phyloP scores from a whole-genome alignment of 35 echinoderm and acorn worm species.

The Anneissia japonica region DNA sequence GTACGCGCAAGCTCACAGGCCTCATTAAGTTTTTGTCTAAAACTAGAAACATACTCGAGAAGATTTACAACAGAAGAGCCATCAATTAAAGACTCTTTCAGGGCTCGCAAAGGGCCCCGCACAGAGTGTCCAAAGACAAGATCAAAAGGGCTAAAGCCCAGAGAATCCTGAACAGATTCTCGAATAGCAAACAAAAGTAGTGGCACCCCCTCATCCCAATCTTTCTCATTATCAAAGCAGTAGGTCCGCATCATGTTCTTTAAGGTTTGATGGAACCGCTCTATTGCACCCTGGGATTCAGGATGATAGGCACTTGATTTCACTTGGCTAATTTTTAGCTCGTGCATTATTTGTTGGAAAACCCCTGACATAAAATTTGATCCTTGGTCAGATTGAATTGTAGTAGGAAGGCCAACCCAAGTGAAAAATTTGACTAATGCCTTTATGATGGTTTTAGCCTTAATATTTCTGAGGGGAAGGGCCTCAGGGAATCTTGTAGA shows the following conservation, averaged over 20 bases:
- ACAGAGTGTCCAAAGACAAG: constrained; percentile 59
- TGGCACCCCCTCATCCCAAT: constrained; percentile 57
- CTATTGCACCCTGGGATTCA: constrained; percentile 40
- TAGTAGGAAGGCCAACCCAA: constrained; percentile 40
- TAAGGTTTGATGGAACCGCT: constrained; percentile 52
- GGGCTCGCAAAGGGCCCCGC: constrained; percentile 51
- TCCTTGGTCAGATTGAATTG: constrained; percentile 56
- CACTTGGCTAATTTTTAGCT: constrained; percentile 32
- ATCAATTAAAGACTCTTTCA: constrained; percentile 52
- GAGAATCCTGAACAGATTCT: constrained; percentile 32
- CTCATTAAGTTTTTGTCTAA: constrained; percentile 27
- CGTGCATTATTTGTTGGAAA: constrained; percentile 48
- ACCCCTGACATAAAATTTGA: constrained; percentile 61
- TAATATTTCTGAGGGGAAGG: constrained; percentile 48
- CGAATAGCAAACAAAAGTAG: constrained; percentile 50
- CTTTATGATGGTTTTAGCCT: constrained; percentile 21
- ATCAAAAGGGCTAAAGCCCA: constrained; percentile 57
- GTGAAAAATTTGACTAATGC: constrained; percentile 62
- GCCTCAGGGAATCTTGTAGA: constrained; percentile 76
- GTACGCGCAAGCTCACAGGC: constrained; percentile 41
- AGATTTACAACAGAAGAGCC: constrained; percentile 17
- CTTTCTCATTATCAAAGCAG: constrained; percentile 40
- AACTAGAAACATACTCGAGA: constrained; percentile 59
- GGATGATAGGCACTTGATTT: constrained; percentile 49
- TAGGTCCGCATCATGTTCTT: constrained; percentile 73